Evolutionary conservation across 2,888 invertebrate species (phyloP).

Genomic region (Alsophila aescularia): DNA sequence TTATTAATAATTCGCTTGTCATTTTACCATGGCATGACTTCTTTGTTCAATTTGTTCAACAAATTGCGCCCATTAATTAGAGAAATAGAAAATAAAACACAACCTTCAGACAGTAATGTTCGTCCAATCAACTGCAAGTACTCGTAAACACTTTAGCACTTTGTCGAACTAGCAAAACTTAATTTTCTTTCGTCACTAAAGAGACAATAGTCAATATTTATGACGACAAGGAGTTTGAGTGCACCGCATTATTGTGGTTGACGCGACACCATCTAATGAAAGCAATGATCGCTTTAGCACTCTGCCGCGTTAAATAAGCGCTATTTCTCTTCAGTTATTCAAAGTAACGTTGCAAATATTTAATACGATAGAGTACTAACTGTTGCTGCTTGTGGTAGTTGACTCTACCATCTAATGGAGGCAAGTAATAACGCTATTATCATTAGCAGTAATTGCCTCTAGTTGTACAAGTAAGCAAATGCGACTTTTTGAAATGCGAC

Average conservation of each 20-base stretch:
- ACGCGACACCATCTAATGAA: slow-evolving; percentile 3
- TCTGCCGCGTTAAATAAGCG: background rate
- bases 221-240: slow-evolving; percentile 1
- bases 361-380: slow-evolving; percentile 10
- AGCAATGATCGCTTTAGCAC: background rate
- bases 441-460: slow-evolving; percentile 67
- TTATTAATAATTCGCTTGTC: slow-evolving; percentile 7
- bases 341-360: background rate
- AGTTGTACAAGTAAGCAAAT: slow-evolving; percentile 43
- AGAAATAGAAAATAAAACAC: slow-evolving; percentile 32
- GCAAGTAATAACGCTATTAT: slow-evolving; percentile 68
- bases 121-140: slow-evolving; percentile 6
- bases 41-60: slow-evolving; percentile 22
- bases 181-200: background rate
- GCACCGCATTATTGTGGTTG: background rate
- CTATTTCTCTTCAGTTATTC: background rate
- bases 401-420: slow-evolving; percentile 53
- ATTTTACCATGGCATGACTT: slow-evolving; percentile 15
- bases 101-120: slow-evolving; percentile 28
- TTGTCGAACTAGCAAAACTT: slow-evolving; percentile 6
- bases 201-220: background rate
- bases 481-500: slow-evolving; percentile 31
- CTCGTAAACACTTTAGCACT: background rate
- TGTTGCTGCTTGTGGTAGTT: slow-evolving; percentile 7
- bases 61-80: slow-evolving; percentile 31